Conservation (phyloP, 2,797 vertebrate genomes). For the Rousettus madagascariensis region DNA sequence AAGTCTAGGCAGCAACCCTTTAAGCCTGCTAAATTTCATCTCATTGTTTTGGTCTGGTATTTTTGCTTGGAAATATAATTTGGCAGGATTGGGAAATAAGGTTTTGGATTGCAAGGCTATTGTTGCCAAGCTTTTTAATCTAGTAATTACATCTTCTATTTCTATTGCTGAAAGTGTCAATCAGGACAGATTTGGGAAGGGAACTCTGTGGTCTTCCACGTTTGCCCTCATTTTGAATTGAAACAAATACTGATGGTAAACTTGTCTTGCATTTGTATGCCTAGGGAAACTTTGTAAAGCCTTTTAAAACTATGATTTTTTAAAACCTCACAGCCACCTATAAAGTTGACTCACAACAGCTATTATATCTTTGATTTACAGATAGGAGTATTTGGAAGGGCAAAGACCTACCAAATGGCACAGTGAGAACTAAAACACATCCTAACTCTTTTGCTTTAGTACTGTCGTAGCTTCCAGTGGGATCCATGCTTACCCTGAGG, state of each 20-base stretch:
- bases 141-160: background rate
- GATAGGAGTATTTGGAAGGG: background rate
- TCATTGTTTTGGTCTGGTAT: conserved; percentile 8
- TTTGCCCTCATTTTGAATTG: background rate
- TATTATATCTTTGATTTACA: background rate
- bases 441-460: background rate
- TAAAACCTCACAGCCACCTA: background rate
- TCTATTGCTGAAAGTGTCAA: background rate
- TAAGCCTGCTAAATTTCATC: conserved; percentile 24
- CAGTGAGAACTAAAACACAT: background rate
- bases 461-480: background rate
- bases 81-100: background rate
- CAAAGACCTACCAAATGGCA: background rate
- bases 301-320: background rate
- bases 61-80: conserved; percentile 23
- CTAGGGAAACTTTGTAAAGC: background rate
- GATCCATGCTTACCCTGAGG: background rate
- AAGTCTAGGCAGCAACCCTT: background rate
- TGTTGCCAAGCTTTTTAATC: background rate
- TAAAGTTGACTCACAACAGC: background rate
- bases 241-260: background rate
- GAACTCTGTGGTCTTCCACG: background rate
- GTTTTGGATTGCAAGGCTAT: background rate
- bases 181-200: background rate
- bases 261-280: background rate